These are phyloP conservation scores for Meda fulgida DNA, from an alignment of 2,797 vertebrate species.

Conservation along the genomic window DNA sequence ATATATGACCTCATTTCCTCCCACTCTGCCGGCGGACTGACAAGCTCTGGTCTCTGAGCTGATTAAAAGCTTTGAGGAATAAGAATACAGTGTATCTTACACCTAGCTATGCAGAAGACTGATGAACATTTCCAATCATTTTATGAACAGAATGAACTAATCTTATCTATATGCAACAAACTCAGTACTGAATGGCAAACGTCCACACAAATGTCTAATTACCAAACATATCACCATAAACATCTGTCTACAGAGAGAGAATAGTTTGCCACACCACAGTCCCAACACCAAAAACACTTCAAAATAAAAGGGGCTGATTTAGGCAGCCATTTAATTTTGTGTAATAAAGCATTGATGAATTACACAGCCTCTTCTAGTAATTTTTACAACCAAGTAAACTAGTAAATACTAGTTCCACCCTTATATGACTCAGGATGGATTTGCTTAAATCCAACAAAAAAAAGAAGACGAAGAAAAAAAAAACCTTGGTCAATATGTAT, in stretches of 20 bases:
- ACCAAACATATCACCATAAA: not conserved
- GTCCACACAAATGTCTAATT: not conserved
- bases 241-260: not conserved
- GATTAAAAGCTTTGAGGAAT: slow-evolving; percentile 54
- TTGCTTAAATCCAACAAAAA: not conserved
- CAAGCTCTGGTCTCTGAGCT: slow-evolving; percentile 53
- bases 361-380: not conserved
- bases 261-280: not conserved
- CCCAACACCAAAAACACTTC: not conserved
- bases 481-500: not conserved
- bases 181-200: not conserved
- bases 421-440: not conserved
- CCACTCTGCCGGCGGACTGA: slow-evolving; percentile 33
- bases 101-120: slow-evolving; percentile 26
- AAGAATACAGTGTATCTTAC: slow-evolving; percentile 31
- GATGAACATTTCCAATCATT: not conserved
- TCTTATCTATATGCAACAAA: not conserved
- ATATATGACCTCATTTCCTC: slow-evolving; percentile 44
- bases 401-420: not conserved
- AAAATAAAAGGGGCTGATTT: not conserved
- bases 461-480: not conserved
- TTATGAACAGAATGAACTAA: not conserved
- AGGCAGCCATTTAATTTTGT: not conserved
- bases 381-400: not conserved
- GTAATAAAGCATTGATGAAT: not conserved